phyloP scores from a whole-genome alignment of 2,888 invertebrate genomes.

The Megamerina dolium region DNA sequence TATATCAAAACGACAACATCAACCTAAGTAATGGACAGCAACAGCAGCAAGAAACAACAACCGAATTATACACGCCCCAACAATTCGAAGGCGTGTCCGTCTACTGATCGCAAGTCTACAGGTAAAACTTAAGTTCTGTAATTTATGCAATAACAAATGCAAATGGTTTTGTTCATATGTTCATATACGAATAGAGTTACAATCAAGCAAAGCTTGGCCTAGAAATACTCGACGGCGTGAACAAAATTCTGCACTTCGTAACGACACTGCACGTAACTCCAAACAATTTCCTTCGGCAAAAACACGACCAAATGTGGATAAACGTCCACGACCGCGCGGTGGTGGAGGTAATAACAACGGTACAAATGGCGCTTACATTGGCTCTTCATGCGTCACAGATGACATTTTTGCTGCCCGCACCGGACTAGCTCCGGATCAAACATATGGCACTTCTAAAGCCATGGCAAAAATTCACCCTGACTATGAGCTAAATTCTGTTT shows the following conservation, averaged over 20 bases:
- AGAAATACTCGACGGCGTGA: constrained; percentile 43
- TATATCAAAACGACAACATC: constrained; percentile 21
- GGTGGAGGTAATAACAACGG: constrained; percentile 53
- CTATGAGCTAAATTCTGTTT: constrained; percentile 74
- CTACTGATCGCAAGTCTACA: constrained; percentile 57
- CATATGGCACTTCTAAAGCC: constrained; percentile 15
- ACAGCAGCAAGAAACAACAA: constrained; percentile 63
- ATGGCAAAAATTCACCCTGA: constrained; percentile 26
- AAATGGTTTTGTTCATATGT: constrained; percentile 3
- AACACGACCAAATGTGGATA: constrained; percentile 57
- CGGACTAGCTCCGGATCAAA: constrained; percentile 38
- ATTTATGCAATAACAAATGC: too few species aligned
- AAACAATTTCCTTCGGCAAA: constrained; percentile 54
- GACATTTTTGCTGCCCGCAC: constrained; percentile 36
- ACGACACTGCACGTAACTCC: constrained; percentile 57
- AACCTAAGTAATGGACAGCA: constrained; percentile 53
- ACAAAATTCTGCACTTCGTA: constrained; percentile 53
- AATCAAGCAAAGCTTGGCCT: constrained; percentile 35
- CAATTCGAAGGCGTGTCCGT: constrained; percentile 60
- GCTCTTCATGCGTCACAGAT: constrained; percentile 30
- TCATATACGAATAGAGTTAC: constrained; percentile 31
- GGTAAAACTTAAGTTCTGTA: constrained; percentile 57
- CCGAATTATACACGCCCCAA: constrained; percentile 59
- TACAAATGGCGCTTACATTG: constrained; percentile 24
- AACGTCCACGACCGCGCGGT: constrained; percentile 52